Conservation (phyloP, 1,140 invertebrate species). For the Euglossa dilemma region DNA sequence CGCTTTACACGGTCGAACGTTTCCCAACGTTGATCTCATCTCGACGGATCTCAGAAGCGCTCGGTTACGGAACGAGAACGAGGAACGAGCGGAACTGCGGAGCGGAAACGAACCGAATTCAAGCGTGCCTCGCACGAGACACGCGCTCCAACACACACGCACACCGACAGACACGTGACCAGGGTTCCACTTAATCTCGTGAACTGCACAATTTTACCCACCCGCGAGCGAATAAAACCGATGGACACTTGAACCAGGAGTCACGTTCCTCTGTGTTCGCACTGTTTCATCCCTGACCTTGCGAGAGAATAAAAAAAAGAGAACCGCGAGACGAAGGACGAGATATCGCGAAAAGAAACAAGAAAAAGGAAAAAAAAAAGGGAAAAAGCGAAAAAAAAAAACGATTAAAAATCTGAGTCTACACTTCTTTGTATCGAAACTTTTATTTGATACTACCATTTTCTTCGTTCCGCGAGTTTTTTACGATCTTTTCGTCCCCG, state of each 20-base stretch:
- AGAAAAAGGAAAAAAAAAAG: background rate
- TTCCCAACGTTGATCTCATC: slow-evolving; percentile 23
- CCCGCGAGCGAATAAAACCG: slow-evolving; percentile 5
- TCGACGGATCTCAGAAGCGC: slow-evolving; percentile 11
- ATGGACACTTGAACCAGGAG: background rate
- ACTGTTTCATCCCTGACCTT: slow-evolving; percentile 8
- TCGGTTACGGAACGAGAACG: background rate
- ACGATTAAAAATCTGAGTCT: background rate
- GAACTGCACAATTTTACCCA: slow-evolving; percentile 20
- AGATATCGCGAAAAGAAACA: background rate
- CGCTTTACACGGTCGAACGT: slow-evolving; percentile 3
- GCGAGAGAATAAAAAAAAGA: background rate
- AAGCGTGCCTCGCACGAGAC: slow-evolving; percentile 12
- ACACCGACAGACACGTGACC: slow-evolving; percentile 23
- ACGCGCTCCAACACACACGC: background rate
- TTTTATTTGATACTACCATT: slow-evolving; percentile 17
- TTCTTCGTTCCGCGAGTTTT: background rate
- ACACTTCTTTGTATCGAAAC: background rate
- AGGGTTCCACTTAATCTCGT: background rate
- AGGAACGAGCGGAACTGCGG: background rate
- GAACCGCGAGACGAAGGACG: too few relatives aligned
- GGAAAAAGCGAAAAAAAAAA: background rate
- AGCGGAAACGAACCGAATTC: slow-evolving; percentile 12
- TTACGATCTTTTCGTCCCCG: background rate
- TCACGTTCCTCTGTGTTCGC: slow-evolving; percentile 16